Evolutionary conservation across 92 coral and sea anemone species (phyloP).

Genomic region (Parazoanthus darwini): DNA sequence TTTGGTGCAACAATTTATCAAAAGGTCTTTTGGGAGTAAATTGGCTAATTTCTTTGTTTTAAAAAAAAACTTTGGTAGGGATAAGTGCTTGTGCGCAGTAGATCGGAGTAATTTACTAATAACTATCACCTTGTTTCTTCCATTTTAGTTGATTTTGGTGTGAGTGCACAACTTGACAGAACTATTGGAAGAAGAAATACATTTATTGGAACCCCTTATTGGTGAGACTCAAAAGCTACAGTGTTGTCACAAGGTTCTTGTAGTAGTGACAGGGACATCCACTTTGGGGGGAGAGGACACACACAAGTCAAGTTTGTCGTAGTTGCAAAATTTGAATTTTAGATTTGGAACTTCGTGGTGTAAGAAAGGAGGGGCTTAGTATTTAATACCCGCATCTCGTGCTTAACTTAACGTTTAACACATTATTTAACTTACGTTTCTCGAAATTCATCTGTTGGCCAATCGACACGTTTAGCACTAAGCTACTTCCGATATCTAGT

Average conservation of each 20-base stretch:
- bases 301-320: too few relatives aligned
- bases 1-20: too few relatives aligned
- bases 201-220: constrained; percentile 96
- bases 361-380: too few relatives aligned
- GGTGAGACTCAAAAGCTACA: constrained; percentile 46
- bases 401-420: too few relatives aligned
- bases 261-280: not conserved
- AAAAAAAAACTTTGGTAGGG: not conserved
- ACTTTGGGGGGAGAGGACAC: too few relatives aligned
- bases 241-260: not conserved
- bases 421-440: too few relatives aligned
- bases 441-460: too few relatives aligned
- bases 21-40: not conserved
- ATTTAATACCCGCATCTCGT: too few relatives aligned
- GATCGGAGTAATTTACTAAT: not conserved
- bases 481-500: too few relatives aligned
- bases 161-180: constrained; percentile 97
- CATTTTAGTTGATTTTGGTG: constrained; percentile 93
- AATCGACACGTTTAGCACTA: too few relatives aligned
- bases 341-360: too few relatives aligned
- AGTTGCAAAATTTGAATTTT: too few relatives aligned
- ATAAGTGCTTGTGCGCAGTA: not conserved
- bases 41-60: not conserved
- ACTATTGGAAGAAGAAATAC: constrained; percentile 97
- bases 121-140: not conserved